These are phyloP conservation scores for Agrotis exclamationis DNA, from an alignment of 2,888 invertebrate species.

Conservation along the genomic window DNA sequence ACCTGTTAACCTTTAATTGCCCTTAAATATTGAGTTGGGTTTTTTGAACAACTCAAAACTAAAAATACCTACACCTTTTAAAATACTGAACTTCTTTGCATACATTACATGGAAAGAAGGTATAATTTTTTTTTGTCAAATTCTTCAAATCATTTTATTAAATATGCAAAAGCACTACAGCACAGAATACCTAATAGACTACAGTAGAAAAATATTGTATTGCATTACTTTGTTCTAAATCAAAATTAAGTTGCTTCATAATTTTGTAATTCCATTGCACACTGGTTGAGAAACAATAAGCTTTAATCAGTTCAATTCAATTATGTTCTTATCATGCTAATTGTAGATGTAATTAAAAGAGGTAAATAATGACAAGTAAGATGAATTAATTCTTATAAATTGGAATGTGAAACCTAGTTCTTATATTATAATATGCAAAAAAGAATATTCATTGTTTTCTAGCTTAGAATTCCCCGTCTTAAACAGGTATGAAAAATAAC, in stretches of 20 bases:
- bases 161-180: not conserved
- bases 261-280: conserved; percentile 50
- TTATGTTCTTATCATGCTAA: conserved; percentile 53
- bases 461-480: not conserved
- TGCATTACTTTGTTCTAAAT: conserved; percentile 11
- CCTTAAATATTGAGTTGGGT: not conserved
- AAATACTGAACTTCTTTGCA: not conserved
- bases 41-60: not conserved
- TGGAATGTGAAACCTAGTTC: not conserved
- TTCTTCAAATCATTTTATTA: conserved; percentile 10
- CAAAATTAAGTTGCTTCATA: conserved; percentile 41
- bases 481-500: not conserved
- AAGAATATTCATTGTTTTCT: not conserved
- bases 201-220: conserved; percentile 7
- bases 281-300: conserved; percentile 43
- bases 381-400: conserved; percentile 16
- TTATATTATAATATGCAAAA: not conserved
- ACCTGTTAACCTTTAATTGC: not conserved
- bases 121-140: not conserved
- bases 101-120: conserved; percentile 5
- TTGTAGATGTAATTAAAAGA: conserved; percentile 41
- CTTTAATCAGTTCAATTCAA: conserved; percentile 56
- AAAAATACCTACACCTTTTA: conserved; percentile 3
- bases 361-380: conserved; percentile 25
- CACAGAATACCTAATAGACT: too few relatives aligned